Evolutionary conservation across 1,140 invertebrate species (phyloP), one percentile per base, ranked within the genome.

Genomic region (Drosophila setifemur): DNA sequence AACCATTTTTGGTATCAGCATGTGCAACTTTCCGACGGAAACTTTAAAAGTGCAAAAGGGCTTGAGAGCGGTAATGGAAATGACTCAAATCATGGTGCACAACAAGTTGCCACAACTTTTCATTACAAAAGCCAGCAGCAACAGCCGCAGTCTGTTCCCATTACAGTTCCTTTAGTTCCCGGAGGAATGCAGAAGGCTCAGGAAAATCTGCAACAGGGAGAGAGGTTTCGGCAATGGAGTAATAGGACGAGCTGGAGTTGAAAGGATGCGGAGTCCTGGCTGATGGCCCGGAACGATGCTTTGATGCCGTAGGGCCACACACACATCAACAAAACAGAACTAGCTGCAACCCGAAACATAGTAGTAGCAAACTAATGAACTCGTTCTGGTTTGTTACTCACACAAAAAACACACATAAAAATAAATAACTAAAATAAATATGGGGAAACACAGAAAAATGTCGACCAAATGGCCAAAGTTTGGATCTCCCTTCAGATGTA

Each of bases 71-170:
- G 29, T 14, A 48, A 33, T 44, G 63, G 37, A 26, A 44, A 33
- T 39, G 39, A 31, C 25, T 55, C 61, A 61, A 79, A 78, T 79
- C 52, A 69, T 57, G 64, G 35, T 35, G 37, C 35, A 61, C 70
- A 64, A 63, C 64, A 67, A 73, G 74, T 79, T 79, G 43, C 58
- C 48, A 55, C 66, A 82, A 76, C 71, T 79, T 73, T 82, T 82
- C 66, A 79, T 76, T 76, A 67, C 49, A 82, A 82, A 43, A 79
- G 58, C 53, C 43, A 31, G 39, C 29, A 33, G 66, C 21, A 43
- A 35, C 44, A 52, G 44, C 57, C 48, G 49, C 61, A 78, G 66
- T 74, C 55, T 45, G 72, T 39, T 53, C 57, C 45, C 44, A 76
- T 48, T 52, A 75, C 43, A 42, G 53, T 37, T 31, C 25, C 55